These are phyloP conservation scores for Hydrochoerus hydrochaeris DNA, from an alignment of 2,113 vertebrate species.

Conservation along the genomic window DNA sequence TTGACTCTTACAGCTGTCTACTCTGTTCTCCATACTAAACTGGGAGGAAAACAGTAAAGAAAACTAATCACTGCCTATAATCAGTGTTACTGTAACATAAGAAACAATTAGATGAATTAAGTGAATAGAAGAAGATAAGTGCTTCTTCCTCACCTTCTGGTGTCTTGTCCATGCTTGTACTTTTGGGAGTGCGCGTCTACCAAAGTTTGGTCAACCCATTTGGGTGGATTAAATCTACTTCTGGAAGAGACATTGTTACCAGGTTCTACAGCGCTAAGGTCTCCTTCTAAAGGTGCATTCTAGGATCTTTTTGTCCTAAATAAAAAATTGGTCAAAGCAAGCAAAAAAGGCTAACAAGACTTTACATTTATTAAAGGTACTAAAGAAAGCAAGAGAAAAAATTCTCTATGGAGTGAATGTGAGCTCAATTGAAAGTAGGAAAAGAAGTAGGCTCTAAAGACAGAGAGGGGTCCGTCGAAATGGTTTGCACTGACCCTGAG, in stretches of 20 bases:
- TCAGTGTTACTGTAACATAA: slow-evolving; percentile 18
- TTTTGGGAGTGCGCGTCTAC: neutral
- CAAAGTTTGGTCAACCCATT: neutral
- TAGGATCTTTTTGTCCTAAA: neutral
- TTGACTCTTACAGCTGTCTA: neutral
- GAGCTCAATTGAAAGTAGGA: neutral
- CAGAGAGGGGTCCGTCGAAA: neutral
- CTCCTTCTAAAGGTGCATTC: neutral
- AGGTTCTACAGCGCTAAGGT: neutral
- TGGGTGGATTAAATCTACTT: neutral
- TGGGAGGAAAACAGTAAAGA: neutral
- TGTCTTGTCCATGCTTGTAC: neutral
- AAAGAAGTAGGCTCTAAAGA: neutral
- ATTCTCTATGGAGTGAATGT: neutral
- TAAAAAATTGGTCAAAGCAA: neutral
- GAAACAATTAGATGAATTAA: neutral
- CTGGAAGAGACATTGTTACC: neutral
- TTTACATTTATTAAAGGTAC: neutral
- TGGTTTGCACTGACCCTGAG: neutral
- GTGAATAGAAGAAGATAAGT: neutral
- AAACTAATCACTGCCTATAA: neutral
- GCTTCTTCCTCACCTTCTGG: neutral
- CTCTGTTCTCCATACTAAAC: neutral
- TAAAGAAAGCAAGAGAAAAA: neutral
- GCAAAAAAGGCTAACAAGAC: neutral